Evolutionary conservation across 2,113 vertebrate species (phyloP), one percentile per base, ranked within the genome.

Genomic region (Heliornis fulica): DNA sequence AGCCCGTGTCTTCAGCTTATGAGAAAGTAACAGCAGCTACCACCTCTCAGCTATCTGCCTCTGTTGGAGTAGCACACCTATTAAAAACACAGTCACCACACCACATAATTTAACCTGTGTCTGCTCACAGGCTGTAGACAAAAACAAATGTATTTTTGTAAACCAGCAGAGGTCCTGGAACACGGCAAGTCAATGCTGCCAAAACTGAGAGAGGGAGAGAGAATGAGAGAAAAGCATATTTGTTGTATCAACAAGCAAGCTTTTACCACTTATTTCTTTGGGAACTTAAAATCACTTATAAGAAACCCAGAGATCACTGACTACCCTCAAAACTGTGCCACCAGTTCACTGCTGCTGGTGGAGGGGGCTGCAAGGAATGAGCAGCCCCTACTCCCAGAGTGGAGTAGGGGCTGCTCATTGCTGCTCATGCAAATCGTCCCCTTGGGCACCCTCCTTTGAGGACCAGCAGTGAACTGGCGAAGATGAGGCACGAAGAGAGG

Each of bases 351-450:
- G 26, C 56, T 22, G 20, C 14, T 5, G 36, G n/a, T n/a, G n/a
- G n/a, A n/a, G 1, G 3, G 13, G 2, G 53, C 57, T 34, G 41
- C 1, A 1, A 40, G 71, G 20, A 41, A 23, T 1, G 1, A 1
- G 0, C 53, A 74, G 66, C 7, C 29, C 63, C 51, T 2, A 1
- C n/a, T 1, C 28, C 72, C 45, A 0, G 57, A 6, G 46, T 0
- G 5, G 10, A 26, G 65, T 3, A 9, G n/a, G n/a, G n/a, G n/a
- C n/a, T n/a, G n/a, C n/a, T n/a, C n/a, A n/a, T n/a, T n/a, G n/a
- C n/a, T n/a, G n/a, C n/a, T n/a, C 15, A 20, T 5, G 11, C 16
- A 15, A 36, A 20, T 18, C 20, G 3, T 6, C 25, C 0, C 51
- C 45, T 17, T 1, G 71, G 56, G 25, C 70, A 48, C 5, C 23